These are phyloP conservation scores for Mesocentrotus franciscanus DNA, from an alignment of 53 echinoderm and acorn worm genomes.

Conservation along the genomic window DNA sequence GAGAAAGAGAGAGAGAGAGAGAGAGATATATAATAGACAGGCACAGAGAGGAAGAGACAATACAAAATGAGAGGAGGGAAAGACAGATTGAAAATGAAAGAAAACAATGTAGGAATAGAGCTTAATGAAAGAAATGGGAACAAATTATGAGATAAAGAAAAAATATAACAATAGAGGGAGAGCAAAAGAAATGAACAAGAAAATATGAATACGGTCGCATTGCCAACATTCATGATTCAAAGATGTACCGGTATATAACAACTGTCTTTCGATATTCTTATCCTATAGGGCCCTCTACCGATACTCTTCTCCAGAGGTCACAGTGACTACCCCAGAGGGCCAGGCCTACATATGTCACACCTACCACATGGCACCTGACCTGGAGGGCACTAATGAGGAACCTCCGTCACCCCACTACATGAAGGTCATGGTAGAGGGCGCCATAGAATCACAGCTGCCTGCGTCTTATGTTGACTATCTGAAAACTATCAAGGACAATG, in stretches of 20 bases:
- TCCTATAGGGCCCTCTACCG: background rate
- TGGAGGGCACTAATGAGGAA: background rate
- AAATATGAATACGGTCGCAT: background rate
- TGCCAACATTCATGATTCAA: background rate
- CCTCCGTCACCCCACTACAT: slow-evolving; percentile 65
- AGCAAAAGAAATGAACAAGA: background rate
- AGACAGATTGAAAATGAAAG: background rate
- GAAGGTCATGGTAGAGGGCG: slow-evolving; percentile 61
- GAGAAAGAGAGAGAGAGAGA: too few relatives aligned
- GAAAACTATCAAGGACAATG: slow-evolving; percentile 50
- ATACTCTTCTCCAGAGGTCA: slow-evolving; percentile 6
- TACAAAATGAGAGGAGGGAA: background rate
- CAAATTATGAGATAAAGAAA: background rate
- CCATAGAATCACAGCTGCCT: slow-evolving; percentile 12
- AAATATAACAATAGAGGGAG: background rate
- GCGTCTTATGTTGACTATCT: slow-evolving; percentile 39
- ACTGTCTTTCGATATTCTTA: too few relatives aligned
- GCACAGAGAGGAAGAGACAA: background rate
- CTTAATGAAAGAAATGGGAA: background rate
- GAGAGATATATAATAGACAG: background rate
- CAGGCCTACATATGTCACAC: slow-evolving; percentile 22
- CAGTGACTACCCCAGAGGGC: slow-evolving; percentile 42
- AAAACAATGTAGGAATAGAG: background rate
- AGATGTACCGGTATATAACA: background rate
- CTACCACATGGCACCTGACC: slow-evolving; percentile 24